A percentile compares a stretch with the other conserved stretches of the same genome.
Evolutionary conservation across 2,113 vertebrate genomes (phyloP).

Genomic region (Xyrauchen texanus): DNA sequence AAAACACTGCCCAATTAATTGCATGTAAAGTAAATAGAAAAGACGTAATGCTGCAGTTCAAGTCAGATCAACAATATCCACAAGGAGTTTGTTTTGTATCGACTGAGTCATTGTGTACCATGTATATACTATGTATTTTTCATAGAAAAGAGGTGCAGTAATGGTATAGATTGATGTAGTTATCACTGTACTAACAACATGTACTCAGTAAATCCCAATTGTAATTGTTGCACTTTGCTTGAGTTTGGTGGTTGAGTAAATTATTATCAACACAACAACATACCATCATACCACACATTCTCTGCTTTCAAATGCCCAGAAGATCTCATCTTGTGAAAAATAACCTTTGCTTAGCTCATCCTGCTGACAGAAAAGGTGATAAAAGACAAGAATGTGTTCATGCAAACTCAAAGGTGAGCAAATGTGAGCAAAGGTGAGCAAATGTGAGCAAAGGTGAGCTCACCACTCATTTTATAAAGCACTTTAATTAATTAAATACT

Average conservation of each 20-base stretch:
- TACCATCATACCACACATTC: background rate
- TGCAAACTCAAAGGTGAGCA: background rate
- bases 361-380: background rate
- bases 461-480: background rate
- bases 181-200: background rate
- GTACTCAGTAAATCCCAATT: background rate
- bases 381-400: conserved; percentile 3
- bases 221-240: background rate
- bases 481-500: background rate
- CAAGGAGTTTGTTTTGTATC: background rate
- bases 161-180: background rate
- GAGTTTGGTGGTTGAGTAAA: too few species aligned
- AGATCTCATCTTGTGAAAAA: background rate
- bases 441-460: background rate
- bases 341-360: background rate
- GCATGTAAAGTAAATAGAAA: background rate
- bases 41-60: background rate
- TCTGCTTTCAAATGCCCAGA: background rate
- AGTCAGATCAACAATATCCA: background rate
- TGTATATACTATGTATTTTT: background rate
- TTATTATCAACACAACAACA: background rate
- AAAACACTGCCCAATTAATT: too few species aligned
- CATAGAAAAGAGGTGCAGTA: background rate
- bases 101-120: background rate
- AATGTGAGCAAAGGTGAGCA: background rate